Conservation (phyloP, 2,797 vertebrate genomes). For the Numenius phaeopus region DNA sequence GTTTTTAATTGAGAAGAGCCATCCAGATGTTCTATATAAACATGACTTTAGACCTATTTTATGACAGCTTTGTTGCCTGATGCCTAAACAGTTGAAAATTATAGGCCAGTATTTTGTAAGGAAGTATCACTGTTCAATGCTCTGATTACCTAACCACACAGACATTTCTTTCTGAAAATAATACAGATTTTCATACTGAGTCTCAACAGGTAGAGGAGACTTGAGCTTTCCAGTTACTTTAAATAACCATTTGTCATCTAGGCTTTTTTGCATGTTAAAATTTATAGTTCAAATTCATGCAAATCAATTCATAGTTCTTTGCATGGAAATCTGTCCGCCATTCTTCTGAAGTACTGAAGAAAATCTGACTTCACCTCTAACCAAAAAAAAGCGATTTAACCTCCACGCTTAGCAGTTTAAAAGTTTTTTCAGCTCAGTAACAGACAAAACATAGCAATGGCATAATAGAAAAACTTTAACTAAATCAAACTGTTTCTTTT, state of each 20-base stretch:
- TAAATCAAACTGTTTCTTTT: background rate
- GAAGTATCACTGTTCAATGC: background rate
- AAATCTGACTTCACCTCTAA: background rate
- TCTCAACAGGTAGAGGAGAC: background rate
- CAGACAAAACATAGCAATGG: background rate
- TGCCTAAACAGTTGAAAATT: constrained; percentile 13
- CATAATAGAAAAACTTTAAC: background rate
- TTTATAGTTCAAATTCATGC: constrained; percentile 37
- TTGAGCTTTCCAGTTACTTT: constrained; percentile 13
- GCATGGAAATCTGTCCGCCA: background rate
- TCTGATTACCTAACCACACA: constrained; percentile 20
- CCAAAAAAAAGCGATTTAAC: background rate
- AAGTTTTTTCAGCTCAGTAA: background rate
- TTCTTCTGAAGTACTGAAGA: background rate
- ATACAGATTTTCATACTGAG: background rate
- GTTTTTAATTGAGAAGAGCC: background rate
- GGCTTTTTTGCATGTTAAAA: background rate
- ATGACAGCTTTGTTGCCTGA: constrained; percentile 44
- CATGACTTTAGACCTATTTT: constrained; percentile 5
- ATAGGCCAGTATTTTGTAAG: constrained; percentile 32
- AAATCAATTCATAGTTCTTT: constrained; percentile 15
- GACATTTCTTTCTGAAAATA: constrained; percentile 44
- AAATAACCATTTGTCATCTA: constrained; percentile 16
- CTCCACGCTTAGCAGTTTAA: background rate
- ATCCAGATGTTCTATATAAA: background rate